Percentiles rank a stretch among this genome's conserved stretches.
Conservation (phyloP, 2,888 invertebrate species). For the Drosophila nigricruria region DNA sequence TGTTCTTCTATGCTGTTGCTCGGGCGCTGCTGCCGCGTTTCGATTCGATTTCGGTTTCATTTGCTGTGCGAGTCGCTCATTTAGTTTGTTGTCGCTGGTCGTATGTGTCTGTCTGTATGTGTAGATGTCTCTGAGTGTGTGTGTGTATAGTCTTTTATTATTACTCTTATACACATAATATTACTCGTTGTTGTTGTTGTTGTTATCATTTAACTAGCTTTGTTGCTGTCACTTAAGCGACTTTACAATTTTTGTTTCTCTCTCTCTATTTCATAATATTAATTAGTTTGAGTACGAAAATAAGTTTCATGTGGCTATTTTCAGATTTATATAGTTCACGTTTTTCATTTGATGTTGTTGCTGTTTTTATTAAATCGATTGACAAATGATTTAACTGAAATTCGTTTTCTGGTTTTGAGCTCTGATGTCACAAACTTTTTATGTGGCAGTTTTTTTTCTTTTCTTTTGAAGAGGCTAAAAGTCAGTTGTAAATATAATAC, state of each 20-base stretch:
- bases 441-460: constrained; percentile 6
- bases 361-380: constrained; percentile 27
- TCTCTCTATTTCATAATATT: constrained; percentile 29
- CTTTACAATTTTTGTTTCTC: constrained; percentile 29
- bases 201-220: constrained; percentile 21
- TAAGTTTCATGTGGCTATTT: constrained; percentile 60
- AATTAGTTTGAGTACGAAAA: constrained; percentile 47
- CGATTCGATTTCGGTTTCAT: constrained; percentile 42
- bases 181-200: constrained; percentile 11
- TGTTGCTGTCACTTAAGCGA: constrained; percentile 26
- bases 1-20: constrained; percentile 17
- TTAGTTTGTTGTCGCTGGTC: constrained; percentile 44
- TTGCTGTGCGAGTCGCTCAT: constrained; percentile 48
- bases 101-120: constrained; percentile 29
- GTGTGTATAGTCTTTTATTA: constrained; percentile 36
- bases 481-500: constrained; percentile 36
- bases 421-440: constrained; percentile 31
- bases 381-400: constrained; percentile 20
- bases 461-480: constrained; percentile 14
- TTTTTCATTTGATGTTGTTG: constrained; percentile 10
- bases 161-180: constrained; percentile 26
- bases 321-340: constrained; percentile 45
- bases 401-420: constrained; percentile 22
- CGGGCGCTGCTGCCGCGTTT: constrained; percentile 17
- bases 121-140: constrained; percentile 26